These are phyloP conservation scores for Melopsittacus undulatus DNA, from an alignment of 2,797 vertebrate species.

Conservation along the genomic window DNA sequence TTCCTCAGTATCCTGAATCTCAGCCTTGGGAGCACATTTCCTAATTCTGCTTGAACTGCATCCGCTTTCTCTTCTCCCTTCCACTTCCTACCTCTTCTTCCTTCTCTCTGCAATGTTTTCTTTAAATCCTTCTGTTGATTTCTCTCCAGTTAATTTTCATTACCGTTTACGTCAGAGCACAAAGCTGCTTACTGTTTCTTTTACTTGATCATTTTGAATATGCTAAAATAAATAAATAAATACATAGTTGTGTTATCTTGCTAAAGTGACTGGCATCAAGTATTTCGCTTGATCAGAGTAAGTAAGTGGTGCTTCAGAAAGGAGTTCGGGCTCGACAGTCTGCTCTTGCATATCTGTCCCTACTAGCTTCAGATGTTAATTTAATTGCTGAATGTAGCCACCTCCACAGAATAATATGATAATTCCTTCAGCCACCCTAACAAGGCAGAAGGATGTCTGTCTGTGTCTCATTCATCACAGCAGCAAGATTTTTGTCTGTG, in stretches of 20 bases:
- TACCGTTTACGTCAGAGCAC: fast-evolving
- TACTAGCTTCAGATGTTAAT: neutral
- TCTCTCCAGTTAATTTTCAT: neutral
- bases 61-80: neutral
- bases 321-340: neutral
- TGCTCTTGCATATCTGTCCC: neutral
- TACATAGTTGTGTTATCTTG: neutral
- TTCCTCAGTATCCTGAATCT: neutral
- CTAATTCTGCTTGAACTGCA: neutral
- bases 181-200: neutral
- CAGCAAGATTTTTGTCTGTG: neutral
- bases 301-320: neutral
- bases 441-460: neutral
- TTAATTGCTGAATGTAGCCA: neutral
- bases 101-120: neutral
- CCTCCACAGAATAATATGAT: fast-evolving
- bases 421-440: neutral
- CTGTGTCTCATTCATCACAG: neutral
- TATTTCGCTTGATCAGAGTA: neutral
- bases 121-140: neutral
- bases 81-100: fast-evolving
- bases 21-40: fast-evolving
- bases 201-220: neutral
- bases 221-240: too few species aligned
- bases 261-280: neutral